Base-by-base conservation (phyloP, 2,888 invertebrate genomes). In the Drosophila quasianomalipes region DNA sequence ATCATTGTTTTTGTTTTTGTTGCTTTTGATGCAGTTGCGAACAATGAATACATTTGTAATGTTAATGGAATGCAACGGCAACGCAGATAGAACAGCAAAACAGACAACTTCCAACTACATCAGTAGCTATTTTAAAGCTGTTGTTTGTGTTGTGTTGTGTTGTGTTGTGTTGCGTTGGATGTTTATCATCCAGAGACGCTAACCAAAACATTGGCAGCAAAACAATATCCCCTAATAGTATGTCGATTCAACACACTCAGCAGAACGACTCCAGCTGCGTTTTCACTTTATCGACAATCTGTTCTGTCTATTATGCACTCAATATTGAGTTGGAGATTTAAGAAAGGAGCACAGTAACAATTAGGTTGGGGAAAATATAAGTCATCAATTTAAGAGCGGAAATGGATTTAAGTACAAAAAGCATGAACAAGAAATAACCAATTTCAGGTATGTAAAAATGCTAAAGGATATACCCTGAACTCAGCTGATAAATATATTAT, bases 1-100 rank as follows among this genome's bases (percentile, higher is more conserved):
- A 79, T 74, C 72, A 81, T 76, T 76, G 83, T 70, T 77, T 26
- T 47, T 47, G 52, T 69, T 79, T 59, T 55, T 80, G 58, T 70
- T 76, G 64, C 49, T 63, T 19, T 39, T 49, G 59, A 41, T 60
- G 65, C 72, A 55, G 71, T 51, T 72, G 73, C 66, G 47, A 71
- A 82, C 82, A 81, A 81, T 81, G 83, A 81, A 82, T 82, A 82
- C 81, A 82, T 82, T 82, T 81, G 82, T 82, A 80, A 81, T 81
- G 82, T 82, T 81, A 81, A 81, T 81, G 82, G 82, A 82, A 79
- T 76, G 71, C 81, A 68, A 52, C 64, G 57, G 57, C 79, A 81
- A 70, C 66, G 49, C 47, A 47, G 58, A 51, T 74, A 58, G 61
- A 62, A 55, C 66, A 63, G 37, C 68, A 59, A 37, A 53, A 10